phyloP scores from a whole-genome alignment of 2,888 invertebrate species.

The Parnassius orleans region DNA sequence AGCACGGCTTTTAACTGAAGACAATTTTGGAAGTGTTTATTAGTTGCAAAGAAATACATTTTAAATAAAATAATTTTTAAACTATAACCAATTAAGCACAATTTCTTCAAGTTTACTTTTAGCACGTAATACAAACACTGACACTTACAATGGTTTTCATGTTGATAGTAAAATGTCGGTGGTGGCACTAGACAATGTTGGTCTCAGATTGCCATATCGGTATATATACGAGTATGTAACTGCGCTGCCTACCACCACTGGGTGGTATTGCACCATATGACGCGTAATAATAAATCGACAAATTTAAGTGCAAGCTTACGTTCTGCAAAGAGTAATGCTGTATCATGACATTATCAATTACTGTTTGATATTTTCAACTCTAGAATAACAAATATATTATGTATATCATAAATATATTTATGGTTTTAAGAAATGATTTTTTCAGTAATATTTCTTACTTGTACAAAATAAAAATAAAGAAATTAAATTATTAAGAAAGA shows the following conservation, averaged over 20 bases:
- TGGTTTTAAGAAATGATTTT: no score
- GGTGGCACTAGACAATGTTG: conserved; percentile 74
- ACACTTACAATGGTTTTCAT: conserved; percentile 77
- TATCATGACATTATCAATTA: no score
- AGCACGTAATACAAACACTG: conserved; percentile 52
- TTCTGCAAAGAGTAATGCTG: conserved; percentile 2
- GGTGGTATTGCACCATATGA: conserved; percentile 67
- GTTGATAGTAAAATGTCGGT: conserved; percentile 64
- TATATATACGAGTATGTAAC: conserved; percentile 65
- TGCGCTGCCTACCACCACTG: conserved; percentile 67
- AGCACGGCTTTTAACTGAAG: conserved; percentile 41
- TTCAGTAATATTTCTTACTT: no score
- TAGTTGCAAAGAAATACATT: background rate
- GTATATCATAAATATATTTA: no score
- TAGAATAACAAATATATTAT: no score
- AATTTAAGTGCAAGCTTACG: conserved; percentile 58
- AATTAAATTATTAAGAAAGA: no score
- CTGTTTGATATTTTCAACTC: no score
- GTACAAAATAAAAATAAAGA: no score
- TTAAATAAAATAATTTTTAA: background rate
- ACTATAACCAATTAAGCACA: conserved; percentile 9
- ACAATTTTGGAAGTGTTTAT: background rate
- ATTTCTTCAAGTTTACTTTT: conserved; percentile 30
- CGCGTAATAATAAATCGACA: conserved; percentile 65
- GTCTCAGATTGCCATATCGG: conserved; percentile 67